phyloP scores from a whole-genome alignment of 2,888 invertebrate genomes.

The Hydraecia micacea region DNA sequence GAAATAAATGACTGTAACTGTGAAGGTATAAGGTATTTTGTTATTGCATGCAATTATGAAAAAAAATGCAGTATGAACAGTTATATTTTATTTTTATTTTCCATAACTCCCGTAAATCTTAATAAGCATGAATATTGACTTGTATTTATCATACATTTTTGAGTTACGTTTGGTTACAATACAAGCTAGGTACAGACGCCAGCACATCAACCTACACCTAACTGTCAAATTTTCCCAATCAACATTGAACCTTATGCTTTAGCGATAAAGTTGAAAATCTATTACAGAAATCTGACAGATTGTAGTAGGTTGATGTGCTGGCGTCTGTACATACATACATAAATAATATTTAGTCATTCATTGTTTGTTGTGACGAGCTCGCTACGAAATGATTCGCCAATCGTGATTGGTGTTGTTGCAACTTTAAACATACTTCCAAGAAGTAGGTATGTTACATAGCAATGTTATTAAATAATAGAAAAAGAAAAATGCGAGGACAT shows the following conservation, averaged over 20 bases:
- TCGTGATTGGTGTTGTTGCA: conserved; percentile 1
- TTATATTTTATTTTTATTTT: not conserved
- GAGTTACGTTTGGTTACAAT: too few relatives aligned
- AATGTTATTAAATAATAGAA: not conserved
- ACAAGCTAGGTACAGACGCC: not conserved
- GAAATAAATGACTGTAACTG: not conserved
- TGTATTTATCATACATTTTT: not conserved
- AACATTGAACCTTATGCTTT: too few relatives aligned
- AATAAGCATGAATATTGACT: not conserved
- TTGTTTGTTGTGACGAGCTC: not conserved
- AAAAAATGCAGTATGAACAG: not conserved
- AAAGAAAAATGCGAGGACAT: conserved; percentile 4
- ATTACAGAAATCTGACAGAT: too few relatives aligned
- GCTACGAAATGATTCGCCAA: conserved; percentile 34
- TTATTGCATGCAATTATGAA: not conserved
- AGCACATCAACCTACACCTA: too few relatives aligned
- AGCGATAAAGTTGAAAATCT: too few relatives aligned
- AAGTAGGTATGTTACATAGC: not conserved
- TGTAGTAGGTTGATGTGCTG: too few relatives aligned
- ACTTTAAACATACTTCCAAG: conserved; percentile 4
- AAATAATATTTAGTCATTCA: not conserved
- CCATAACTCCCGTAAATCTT: not conserved
- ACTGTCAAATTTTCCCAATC: too few relatives aligned
- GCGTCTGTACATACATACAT: too few relatives aligned
- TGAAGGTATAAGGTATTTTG: too few relatives aligned